Evolutionary conservation across 35 echinoderm and acorn worm genomes (phyloP).

Genomic region (Holothuria glaberrima): DNA sequence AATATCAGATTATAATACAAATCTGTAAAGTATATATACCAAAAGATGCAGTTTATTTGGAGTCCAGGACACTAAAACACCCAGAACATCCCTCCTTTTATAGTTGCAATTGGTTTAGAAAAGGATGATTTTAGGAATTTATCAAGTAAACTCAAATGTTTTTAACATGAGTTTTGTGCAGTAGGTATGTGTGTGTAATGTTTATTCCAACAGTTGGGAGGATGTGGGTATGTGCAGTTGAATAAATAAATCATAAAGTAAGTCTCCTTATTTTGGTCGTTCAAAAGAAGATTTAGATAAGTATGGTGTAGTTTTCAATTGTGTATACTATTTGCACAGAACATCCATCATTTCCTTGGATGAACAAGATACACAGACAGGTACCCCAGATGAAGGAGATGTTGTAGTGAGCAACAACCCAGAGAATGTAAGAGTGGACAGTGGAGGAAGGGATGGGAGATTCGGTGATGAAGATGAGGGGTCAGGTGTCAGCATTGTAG

Average conservation of each 20-base stretch:
- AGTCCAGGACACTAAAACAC: too few relatives aligned
- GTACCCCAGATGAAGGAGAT: background rate
- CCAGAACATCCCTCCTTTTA: too few relatives aligned
- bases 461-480: background rate
- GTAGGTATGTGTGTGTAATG: too few relatives aligned
- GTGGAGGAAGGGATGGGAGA: background rate
- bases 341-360: background rate
- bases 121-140: too few relatives aligned
- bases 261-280: background rate
- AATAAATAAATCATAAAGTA: background rate
- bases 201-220: too few relatives aligned
- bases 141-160: too few relatives aligned
- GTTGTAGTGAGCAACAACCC: background rate
- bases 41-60: too few relatives aligned
- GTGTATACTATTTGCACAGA: background rate
- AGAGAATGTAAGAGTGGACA: background rate
- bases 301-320: background rate
- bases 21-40: too few relatives aligned
- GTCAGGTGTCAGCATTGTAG: background rate
- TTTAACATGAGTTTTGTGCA: too few relatives aligned
- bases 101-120: too few relatives aligned
- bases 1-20: too few relatives aligned
- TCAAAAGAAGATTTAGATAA: background rate
- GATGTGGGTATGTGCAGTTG: background rate
- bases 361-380: background rate